phyloP scores from a whole-genome alignment of 1,140 invertebrate species.

The Atta colombica region DNA sequence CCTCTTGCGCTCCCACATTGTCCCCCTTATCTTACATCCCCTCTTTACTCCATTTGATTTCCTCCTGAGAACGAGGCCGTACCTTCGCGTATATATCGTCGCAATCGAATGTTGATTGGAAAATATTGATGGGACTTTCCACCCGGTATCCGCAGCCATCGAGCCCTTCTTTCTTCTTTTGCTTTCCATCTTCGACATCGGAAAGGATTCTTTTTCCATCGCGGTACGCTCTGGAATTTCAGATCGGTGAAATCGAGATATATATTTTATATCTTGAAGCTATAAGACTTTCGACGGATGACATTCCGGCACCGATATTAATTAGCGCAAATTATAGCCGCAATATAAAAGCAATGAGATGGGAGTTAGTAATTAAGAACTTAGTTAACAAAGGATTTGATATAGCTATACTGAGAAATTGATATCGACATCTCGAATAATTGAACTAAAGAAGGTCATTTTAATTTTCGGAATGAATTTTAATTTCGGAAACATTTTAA shows the following conservation, averaged over 20 bases:
- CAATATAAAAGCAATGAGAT: background rate
- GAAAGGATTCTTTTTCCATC: slow-evolving; percentile 66
- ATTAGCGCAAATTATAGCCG: slow-evolving; percentile 17
- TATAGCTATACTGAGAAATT: background rate
- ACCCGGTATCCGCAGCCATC: slow-evolving; percentile 13
- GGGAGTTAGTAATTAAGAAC: background rate
- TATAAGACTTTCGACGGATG: background rate
- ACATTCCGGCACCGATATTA: slow-evolving; percentile 49
- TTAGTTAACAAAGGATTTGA: background rate
- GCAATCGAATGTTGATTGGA: slow-evolving; percentile 85
- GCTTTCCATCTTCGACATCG: slow-evolving; percentile 24
- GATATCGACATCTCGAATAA: background rate
- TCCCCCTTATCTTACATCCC: background rate
- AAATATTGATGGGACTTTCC: slow-evolving; percentile 82
- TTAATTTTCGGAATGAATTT: background rate
- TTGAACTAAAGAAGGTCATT: background rate
- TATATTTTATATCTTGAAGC: slow-evolving; percentile 13
- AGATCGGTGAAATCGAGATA: slow-evolving; percentile 56
- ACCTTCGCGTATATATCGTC: slow-evolving; percentile 54
- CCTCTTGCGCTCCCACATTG: slow-evolving; percentile 59
- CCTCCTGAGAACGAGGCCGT: slow-evolving; percentile 34
- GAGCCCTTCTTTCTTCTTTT: slow-evolving; percentile 27
- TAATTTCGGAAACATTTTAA: too few relatives aligned
- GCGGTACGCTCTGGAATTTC: slow-evolving; percentile 65
- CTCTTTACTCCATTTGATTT: background rate